phyloP scores from a whole-genome alignment of 2,888 invertebrate species.

The Phoenoteleia sp. region DNA sequence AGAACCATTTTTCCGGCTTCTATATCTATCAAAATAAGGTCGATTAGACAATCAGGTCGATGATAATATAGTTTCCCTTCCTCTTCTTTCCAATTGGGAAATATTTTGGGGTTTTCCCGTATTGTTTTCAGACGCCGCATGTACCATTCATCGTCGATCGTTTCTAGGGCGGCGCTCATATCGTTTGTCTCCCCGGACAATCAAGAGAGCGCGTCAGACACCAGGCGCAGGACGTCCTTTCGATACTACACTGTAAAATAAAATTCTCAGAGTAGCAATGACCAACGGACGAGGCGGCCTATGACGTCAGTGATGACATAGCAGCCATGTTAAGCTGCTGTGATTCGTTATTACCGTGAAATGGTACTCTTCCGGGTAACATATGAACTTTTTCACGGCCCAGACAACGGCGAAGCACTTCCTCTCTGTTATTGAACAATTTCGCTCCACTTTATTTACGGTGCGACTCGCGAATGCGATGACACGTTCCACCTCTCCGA shows the following conservation, averaged over 20 bases:
- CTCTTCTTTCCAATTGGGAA: neutral
- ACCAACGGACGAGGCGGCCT: conserved; percentile 58
- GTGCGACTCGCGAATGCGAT: conserved; percentile 75
- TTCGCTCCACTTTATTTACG: conserved; percentile 63
- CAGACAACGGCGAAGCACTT: conserved; percentile 76
- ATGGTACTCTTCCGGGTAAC: conserved; percentile 73
- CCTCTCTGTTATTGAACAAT: conserved; percentile 72
- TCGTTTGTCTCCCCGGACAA: neutral
- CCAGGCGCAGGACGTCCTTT: neutral
- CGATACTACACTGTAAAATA: neutral
- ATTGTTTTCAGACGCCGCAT: neutral
- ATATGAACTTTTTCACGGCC: conserved; percentile 67
- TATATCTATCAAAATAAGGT: too few relatives aligned
- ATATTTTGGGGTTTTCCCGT: neutral
- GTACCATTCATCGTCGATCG: neutral
- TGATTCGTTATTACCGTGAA: conserved; percentile 73
- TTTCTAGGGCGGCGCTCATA: neutral
- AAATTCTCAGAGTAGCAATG: neutral
- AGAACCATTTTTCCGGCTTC: too few relatives aligned
- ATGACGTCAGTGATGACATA: conserved; percentile 65
- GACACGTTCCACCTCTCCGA: conserved; percentile 59
- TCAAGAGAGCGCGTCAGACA: neutral
- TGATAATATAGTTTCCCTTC: neutral
- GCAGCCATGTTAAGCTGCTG: conserved; percentile 70
- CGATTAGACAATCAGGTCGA: too few relatives aligned